A percentile compares a stretch with the other conserved stretches of the same genome.
These are phyloP conservation scores for Okamejei kenojei DNA, from an alignment of 2,797 vertebrate genomes.

Conservation along the genomic window DNA sequence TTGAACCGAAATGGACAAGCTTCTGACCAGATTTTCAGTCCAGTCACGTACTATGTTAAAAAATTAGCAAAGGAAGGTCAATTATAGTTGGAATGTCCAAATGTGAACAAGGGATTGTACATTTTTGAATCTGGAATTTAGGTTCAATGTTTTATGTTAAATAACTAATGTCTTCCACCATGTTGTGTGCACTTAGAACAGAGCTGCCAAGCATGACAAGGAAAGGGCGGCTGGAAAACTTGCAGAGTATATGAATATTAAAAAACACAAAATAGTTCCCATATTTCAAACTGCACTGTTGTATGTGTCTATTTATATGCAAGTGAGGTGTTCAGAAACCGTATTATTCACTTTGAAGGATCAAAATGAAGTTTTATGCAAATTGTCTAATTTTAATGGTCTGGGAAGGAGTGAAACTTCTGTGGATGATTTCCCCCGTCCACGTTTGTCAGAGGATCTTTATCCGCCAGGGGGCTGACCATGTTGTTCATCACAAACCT, in stretches of 20 bases:
- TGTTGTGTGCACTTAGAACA: background rate
- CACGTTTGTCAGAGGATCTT: background rate
- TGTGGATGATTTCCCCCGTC: background rate
- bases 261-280: background rate
- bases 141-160: background rate
- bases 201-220: background rate
- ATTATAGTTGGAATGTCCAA: background rate
- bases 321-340: background rate
- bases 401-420: background rate
- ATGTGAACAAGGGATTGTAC: background rate
- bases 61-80: background rate
- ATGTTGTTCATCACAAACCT: background rate
- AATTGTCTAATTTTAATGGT: background rate
- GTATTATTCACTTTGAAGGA: constrained; percentile 2
- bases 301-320: background rate
- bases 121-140: too few species aligned
- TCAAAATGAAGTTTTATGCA: constrained; percentile 7
- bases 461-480: constrained; percentile 31
- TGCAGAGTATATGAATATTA: background rate
- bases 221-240: background rate
- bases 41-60: background rate
- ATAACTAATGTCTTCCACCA: background rate
- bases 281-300: background rate
- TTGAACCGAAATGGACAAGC: background rate
- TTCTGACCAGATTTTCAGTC: background rate